Conservation (phyloP, 2,113 vertebrate species). For the Peromyscus polionotus region DNA sequence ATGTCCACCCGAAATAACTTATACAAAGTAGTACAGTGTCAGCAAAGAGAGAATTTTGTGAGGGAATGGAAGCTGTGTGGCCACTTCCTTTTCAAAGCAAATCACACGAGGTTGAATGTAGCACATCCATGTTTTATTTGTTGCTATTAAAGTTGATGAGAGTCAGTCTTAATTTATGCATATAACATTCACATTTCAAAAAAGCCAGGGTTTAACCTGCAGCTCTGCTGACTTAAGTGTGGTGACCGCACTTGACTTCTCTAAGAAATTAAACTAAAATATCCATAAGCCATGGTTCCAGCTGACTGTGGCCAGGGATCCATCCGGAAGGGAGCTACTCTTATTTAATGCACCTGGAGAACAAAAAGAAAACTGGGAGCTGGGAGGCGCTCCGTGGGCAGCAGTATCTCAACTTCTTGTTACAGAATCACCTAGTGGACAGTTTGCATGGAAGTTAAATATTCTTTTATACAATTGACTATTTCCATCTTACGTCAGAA, state of each 20-base stretch:
- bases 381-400: not conserved
- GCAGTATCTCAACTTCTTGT: not conserved
- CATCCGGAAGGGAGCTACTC: not conserved
- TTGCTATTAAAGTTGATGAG: not conserved
- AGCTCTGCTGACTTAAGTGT: slow-evolving; percentile 2
- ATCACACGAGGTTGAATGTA: not conserved
- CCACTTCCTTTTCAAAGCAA: slow-evolving; percentile 52
- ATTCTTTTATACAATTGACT: not conserved
- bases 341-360: not conserved
- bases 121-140: not conserved
- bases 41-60: not conserved
- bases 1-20: not conserved
- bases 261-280: not conserved
- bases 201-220: not conserved
- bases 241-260: not conserved
- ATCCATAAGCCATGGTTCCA: not conserved
- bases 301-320: not conserved
- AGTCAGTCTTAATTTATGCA: not conserved
- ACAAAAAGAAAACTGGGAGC: not conserved
- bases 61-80: not conserved
- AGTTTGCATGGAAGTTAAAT: not conserved
- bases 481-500: not conserved
- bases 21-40: slow-evolving; percentile 1
- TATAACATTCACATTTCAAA: not conserved
- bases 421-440: not conserved